Evolutionary conservation across 2,888 invertebrate species (phyloP), one percentile per base, ranked within the genome.

Genomic region (Latrodectus hesperus): DNA sequence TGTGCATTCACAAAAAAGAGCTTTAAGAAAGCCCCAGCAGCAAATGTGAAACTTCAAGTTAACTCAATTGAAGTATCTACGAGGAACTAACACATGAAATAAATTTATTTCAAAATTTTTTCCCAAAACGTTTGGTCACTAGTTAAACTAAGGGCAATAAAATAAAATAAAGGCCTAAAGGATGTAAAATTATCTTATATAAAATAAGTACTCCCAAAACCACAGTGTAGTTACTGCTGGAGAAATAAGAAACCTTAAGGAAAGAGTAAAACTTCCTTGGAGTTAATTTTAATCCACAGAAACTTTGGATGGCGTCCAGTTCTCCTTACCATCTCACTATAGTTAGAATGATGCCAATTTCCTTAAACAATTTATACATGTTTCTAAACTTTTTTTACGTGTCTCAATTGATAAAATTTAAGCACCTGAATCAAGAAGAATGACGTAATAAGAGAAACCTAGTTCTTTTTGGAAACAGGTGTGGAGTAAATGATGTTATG

Each of bases 271-370:
- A 38, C 53, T 73, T 81, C 67, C 67, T 16, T 14, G 60, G 73
- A 81, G 81, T 81, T 81, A 81, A 81, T 81, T 81, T 81, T 81
- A 81, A 67, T 81, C 73, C 81, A 10, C 16, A 65, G 73, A 73
- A 72, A 81, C 53, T 68, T 73, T 81, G 81, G 81, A 81, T 73
- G 73, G n/a, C 81, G 65, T 73, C 81, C 81, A 81, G 73, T 65
- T 81, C 38, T 51, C 53, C 68, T 70, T 78, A 38, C 38, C 38
- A 78, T 70, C 68, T 55, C 53, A 78, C 77, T 72, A 77, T 77
- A 78, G 68, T n/a, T 55, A 78, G 78, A 81, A 67, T 73, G 73
- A 52, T 73, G 81, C 60, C 60, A 81, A 81, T 22, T 81, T 73
- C 73, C 73, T 64, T 81, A 38, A 38, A 38, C 38, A 38, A 38